Evolutionary conservation across 2,797 vertebrate genomes (phyloP).

Genomic region (Megalops cyprinoides): DNA sequence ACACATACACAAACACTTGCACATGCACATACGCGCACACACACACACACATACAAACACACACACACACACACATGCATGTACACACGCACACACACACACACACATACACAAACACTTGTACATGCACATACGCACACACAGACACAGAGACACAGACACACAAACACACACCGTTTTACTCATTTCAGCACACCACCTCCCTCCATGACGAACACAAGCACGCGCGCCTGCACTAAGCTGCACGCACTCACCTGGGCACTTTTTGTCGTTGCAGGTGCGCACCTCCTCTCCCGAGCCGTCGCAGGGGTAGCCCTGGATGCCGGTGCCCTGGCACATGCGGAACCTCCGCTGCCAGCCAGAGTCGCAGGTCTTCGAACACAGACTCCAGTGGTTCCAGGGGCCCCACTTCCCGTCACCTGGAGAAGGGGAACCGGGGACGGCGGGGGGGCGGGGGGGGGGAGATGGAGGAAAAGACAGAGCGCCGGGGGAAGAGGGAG

Average conservation of each 20-base stretch:
- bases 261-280: conserved; percentile 95
- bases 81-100: not conserved
- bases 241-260: conserved; percentile 84
- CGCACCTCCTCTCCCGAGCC: conserved; percentile 94
- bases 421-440: conserved; percentile 32
- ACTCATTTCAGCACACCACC: not conserved
- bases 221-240: not conserved
- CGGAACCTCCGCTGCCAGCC: conserved; percentile 95
- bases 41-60: not conserved
- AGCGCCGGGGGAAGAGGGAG: not conserved
- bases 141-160: not conserved
- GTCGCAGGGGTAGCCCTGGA: conserved; percentile 89
- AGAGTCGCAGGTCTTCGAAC: conserved; percentile 95
- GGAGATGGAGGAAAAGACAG: conserved; percentile 34
- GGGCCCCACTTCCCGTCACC: conserved; percentile 92
- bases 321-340: conserved; percentile 88
- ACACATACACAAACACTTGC: not conserved
- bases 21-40: conserved; percentile 17
- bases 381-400: conserved; percentile 96
- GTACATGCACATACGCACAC: conserved; percentile 1
- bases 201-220: no score
- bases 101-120: not conserved
- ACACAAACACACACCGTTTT: not conserved
- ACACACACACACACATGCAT: not conserved
- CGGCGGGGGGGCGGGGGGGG: conserved; percentile 25